Conservation (phyloP, 2,113 vertebrate species). For the Lynx canadensis region DNA sequence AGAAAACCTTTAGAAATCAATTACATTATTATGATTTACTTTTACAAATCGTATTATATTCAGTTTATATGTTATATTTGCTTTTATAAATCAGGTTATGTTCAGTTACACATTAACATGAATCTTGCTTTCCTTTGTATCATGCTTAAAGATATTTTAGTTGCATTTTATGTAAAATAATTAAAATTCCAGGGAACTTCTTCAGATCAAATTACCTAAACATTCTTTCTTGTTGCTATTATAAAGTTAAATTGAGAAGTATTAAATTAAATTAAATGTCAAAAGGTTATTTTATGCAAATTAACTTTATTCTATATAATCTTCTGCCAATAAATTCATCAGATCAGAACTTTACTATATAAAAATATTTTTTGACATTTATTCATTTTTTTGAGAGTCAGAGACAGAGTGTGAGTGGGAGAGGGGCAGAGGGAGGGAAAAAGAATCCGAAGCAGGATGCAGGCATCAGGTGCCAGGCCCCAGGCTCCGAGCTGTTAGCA, state of each 20-base stretch:
- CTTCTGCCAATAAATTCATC: not conserved
- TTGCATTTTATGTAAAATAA: not conserved
- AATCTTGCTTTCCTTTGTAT: not conserved
- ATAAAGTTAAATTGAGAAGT: not conserved
- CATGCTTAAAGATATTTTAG: not conserved
- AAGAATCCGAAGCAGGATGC: too few relatives aligned
- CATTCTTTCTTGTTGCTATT: not conserved
- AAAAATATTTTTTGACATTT: too few relatives aligned
- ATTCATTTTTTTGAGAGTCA: too few relatives aligned
- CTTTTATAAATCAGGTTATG: not conserved
- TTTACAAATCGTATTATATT: not conserved
- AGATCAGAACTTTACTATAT: not conserved
- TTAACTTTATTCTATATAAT: not conserved
- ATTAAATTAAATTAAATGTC: conserved; percentile 10
- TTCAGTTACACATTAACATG: not conserved
- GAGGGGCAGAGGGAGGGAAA: too few relatives aligned
- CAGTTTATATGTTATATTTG: not conserved
- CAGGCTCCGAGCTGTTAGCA: too few relatives aligned
- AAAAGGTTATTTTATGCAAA: not conserved
- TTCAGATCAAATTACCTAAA: not conserved
- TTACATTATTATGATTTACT: not conserved
- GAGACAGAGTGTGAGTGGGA: too few relatives aligned
- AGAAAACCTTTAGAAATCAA: not conserved
- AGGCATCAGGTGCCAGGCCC: too few relatives aligned
- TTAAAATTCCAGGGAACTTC: not conserved